These are phyloP conservation scores for Gadopsis marmoratus DNA, from an alignment of 2,797 vertebrate species.

Conservation along the genomic window DNA sequence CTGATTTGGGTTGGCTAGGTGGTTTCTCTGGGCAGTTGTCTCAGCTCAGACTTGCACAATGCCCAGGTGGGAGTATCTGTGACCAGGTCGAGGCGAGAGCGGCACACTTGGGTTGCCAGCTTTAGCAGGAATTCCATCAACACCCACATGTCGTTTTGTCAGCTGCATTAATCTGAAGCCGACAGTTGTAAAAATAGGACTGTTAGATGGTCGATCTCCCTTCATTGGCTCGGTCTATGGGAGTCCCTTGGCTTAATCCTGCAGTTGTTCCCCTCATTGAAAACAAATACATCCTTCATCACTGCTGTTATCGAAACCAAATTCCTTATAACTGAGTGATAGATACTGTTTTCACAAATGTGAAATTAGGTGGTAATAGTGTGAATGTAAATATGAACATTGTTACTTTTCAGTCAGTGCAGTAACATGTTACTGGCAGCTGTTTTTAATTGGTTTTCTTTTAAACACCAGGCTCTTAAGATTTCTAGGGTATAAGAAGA, in stretches of 20 bases:
- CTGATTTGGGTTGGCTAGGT: conserved; percentile 27
- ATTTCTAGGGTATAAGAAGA: conserved; percentile 26
- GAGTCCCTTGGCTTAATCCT: conserved; percentile 63
- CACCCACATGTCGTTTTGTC: conserved; percentile 68
- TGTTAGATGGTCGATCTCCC: conserved; percentile 45
- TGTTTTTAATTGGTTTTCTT: conserved; percentile 31
- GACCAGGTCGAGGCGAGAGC: conserved; percentile 27
- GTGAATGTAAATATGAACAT: not conserved
- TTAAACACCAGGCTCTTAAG: not conserved
- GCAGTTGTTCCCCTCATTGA: conserved; percentile 77
- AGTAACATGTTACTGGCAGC: conserved; percentile 15
- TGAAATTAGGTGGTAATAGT: conserved; percentile 3
- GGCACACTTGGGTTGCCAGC: conserved; percentile 56
- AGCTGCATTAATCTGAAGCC: conserved; percentile 77
- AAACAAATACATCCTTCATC: conserved; percentile 70
- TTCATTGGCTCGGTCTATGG: conserved; percentile 28
- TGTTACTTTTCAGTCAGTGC: conserved; percentile 10
- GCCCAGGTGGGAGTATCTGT: conserved; percentile 60
- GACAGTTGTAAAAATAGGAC: conserved; percentile 80
- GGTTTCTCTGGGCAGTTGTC: conserved; percentile 52
- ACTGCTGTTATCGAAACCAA: conserved; percentile 38
- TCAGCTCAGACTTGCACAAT: conserved; percentile 34
- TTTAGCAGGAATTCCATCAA: conserved; percentile 72
- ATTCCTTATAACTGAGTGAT: conserved; percentile 39
- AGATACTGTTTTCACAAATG: conserved; percentile 6